Base-by-base conservation (phyloP, 2,888 invertebrate species). In the Eupelmus urozonus region DNA sequence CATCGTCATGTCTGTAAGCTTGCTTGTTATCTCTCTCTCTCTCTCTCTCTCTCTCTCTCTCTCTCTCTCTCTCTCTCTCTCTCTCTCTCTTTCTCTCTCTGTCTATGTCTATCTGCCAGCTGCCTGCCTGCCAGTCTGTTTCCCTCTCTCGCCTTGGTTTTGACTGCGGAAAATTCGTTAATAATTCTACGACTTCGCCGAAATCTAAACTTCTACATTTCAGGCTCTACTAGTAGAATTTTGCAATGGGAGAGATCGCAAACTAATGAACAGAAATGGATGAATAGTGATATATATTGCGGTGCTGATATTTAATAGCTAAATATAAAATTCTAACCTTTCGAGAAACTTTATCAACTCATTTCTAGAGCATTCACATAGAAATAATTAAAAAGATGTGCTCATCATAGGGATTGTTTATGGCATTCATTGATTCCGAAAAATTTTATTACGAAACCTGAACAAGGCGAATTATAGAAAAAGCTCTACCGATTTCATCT, bases 191-290 rank as follows among this genome's bases (percentile, higher is more conserved):
- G 67, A 75, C 74, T 75, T 60, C 25, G 59, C 16, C 62, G 25
- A 67, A 51, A 60, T 75, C 59, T 34, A 40, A 75, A 75, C 60
- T 75, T 75, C 66, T 66, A 40, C 60, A 67, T 60, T 67, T 75
- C 45, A 4, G 18, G 65, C 7, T 59, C 16, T 40, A 18, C 16
- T 55, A 20, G 16, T 45, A 45, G 25, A 63, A 73, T 73, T 73
- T 73, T 63, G 42, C 55, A 4, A 45, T 18, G 53, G 25, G 42
- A 73, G 18, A 63, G 53, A 42, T 55, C 63, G 20, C 40, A 55
- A 42, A 65, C 53, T 73, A 65, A 65, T 73, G 55, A 73, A 73
- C 62, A 23, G 62, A 51, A 53, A 72, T 55, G 18, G 57, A 42
- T 69, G 67, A 55, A 23, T 55, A 51, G 25, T 42, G 9, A 34